Conservation (phyloP, 2,888 invertebrate genomes). For the Nasonovia ribisnigri region DNA sequence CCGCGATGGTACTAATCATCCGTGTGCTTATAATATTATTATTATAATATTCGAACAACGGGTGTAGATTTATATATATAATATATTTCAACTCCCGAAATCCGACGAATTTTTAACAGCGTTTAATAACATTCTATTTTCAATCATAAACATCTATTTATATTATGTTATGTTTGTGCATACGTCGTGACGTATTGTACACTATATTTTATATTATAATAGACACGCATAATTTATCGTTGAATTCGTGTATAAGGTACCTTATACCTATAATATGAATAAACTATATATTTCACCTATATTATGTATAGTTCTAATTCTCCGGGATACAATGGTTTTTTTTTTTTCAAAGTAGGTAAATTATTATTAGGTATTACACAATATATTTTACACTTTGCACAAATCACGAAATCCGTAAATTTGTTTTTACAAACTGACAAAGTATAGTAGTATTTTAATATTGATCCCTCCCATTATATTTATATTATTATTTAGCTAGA, state of each 20-base stretch:
- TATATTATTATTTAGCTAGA: background rate
- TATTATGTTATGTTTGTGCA: background rate
- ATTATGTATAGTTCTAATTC: background rate
- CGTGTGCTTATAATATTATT: background rate
- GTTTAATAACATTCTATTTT: background rate
- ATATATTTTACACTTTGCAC: background rate
- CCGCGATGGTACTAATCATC: background rate
- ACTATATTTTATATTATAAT: background rate
- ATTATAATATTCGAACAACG: background rate
- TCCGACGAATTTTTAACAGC: background rate
- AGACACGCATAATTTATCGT: background rate
- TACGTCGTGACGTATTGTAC: background rate
- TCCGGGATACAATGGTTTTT: background rate
- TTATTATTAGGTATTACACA: background rate
- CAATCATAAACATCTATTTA: background rate
- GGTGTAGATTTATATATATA: background rate
- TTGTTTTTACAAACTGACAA: background rate
- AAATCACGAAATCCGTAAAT: background rate
- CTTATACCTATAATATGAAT: background rate
- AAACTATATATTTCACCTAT: background rate
- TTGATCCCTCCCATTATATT: background rate
- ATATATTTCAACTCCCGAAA: background rate
- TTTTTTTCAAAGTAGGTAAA: background rate
- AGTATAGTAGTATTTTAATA: background rate
- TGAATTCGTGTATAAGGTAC: background rate